Conservation (phyloP, 2,797 vertebrate genomes). For the Bradypus variegatus region DNA sequence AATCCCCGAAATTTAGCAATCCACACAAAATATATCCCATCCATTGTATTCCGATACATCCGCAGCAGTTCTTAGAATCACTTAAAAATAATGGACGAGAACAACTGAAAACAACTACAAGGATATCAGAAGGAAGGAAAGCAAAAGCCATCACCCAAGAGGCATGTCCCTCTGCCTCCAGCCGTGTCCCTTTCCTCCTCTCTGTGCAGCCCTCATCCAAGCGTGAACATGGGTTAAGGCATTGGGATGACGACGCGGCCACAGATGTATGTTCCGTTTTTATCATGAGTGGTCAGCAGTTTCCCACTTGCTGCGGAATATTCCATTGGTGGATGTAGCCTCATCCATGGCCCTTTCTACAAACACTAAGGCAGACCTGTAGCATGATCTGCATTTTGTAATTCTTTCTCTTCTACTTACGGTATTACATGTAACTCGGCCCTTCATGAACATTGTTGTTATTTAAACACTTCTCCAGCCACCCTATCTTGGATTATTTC, state of each 20-base stretch:
- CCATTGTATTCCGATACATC: fast-evolving
- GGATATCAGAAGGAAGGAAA: fast-evolving
- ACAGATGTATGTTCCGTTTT: neutral
- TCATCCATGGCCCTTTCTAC: neutral
- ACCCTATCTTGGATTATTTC: neutral
- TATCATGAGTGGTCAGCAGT: fast-evolving
- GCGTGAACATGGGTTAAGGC: fast-evolving
- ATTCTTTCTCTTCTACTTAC: fast-evolving
- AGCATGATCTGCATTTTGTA: fast-evolving
- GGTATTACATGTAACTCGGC: fast-evolving
- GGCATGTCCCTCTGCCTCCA: too few species aligned
- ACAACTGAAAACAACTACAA: too few species aligned
- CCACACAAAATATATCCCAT: fast-evolving
- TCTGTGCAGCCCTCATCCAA: fast-evolving
- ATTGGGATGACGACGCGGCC: fast-evolving
- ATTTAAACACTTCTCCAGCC: neutral
- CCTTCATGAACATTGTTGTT: fast-evolving
- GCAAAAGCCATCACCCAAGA: too few species aligned
- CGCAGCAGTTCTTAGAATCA: neutral
- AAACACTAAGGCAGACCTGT: neutral
- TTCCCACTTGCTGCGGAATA: fast-evolving
- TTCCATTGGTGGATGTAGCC: fast-evolving
- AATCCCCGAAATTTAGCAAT: neutral
- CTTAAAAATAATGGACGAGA: neutral
- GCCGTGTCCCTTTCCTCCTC: fast-evolving